A percentile compares a stretch with the other conserved stretches of the same genome.
Conservation (phyloP, 2,888 invertebrate species). For the Synergus gifuensis region DNA sequence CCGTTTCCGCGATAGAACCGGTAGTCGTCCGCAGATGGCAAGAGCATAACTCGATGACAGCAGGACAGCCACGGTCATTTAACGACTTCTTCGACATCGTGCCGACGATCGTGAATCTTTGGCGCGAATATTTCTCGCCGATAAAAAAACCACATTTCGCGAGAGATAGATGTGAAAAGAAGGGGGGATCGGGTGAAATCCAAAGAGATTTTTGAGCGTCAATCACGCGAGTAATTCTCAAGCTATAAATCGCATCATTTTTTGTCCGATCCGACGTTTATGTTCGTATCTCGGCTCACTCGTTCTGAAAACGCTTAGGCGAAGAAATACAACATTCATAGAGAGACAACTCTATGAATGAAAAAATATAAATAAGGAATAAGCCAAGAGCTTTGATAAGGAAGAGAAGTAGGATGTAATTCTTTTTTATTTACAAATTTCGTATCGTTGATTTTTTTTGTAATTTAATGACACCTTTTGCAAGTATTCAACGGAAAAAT, state of each 20-base stretch:
- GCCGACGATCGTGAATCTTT: conserved; percentile 59
- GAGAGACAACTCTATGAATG: not conserved
- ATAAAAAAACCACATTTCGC: conserved; percentile 56
- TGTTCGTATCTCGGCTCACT: not conserved
- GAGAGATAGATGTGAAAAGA: conserved; percentile 50
- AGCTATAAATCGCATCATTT: conserved; percentile 28
- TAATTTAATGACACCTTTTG: not conserved
- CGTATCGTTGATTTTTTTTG: not conserved
- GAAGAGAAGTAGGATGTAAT: no score
- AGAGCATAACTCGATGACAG: conserved; percentile 56
- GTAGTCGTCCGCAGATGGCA: conserved; percentile 57
- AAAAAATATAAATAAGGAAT: not conserved
- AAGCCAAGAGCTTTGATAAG: no score
- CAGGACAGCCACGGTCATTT: conserved; percentile 58
- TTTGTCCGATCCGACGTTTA: conserved; percentile 20
- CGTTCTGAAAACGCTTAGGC: not conserved
- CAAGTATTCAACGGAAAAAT: not conserved
- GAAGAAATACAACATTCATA: not conserved
- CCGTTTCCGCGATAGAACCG: conserved; percentile 50
- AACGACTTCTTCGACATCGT: conserved; percentile 59
- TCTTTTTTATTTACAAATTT: no score
- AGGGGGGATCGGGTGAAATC: conserved; percentile 18
- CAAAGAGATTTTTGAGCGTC: conserved; percentile 41
- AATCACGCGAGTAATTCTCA: conserved; percentile 27
- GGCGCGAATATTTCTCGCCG: conserved; percentile 57